Conservation (phyloP, 2,888 invertebrate species). For the Dastarcus helophoroides region DNA sequence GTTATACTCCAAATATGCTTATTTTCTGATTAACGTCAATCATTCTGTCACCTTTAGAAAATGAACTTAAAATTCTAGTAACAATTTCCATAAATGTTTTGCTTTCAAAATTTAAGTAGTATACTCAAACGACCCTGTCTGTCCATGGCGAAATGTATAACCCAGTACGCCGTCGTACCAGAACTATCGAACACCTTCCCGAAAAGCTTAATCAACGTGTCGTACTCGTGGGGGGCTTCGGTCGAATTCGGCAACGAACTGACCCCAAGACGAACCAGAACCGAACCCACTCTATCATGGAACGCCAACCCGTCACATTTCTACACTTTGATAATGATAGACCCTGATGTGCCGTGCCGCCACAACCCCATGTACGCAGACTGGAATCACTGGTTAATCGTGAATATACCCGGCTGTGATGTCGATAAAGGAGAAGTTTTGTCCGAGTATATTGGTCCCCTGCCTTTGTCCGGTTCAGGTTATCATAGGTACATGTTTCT, state of each 20-base stretch:
- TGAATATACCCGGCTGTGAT: background rate
- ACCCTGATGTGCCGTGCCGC: slow-evolving; percentile 1
- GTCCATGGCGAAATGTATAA: too few species aligned
- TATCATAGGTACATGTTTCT: slow-evolving; percentile 2
- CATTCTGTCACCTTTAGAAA: too few species aligned
- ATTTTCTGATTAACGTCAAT: too few species aligned
- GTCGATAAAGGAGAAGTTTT: background rate
- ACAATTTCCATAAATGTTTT: too few species aligned
- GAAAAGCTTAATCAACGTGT: background rate
- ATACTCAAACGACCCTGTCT: too few species aligned
- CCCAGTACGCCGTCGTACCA: too few species aligned
- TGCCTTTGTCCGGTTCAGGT: background rate
- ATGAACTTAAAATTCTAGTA: too few species aligned
- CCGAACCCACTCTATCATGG: background rate
- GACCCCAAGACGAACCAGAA: background rate
- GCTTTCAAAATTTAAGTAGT: too few species aligned
- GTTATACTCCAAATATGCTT: too few species aligned
- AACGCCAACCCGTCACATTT: background rate
- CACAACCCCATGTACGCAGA: background rate
- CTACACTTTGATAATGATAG: background rate
- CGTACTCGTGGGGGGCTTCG: background rate
- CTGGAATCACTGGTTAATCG: background rate
- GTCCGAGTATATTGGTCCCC: slow-evolving; percentile 1
- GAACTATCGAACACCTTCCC: too few species aligned
- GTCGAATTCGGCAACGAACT: background rate